Percentiles rank a stretch among this genome's conserved stretches.
phyloP scores from a whole-genome alignment of 2,888 invertebrate genomes.

The Cerastoderma edule region DNA sequence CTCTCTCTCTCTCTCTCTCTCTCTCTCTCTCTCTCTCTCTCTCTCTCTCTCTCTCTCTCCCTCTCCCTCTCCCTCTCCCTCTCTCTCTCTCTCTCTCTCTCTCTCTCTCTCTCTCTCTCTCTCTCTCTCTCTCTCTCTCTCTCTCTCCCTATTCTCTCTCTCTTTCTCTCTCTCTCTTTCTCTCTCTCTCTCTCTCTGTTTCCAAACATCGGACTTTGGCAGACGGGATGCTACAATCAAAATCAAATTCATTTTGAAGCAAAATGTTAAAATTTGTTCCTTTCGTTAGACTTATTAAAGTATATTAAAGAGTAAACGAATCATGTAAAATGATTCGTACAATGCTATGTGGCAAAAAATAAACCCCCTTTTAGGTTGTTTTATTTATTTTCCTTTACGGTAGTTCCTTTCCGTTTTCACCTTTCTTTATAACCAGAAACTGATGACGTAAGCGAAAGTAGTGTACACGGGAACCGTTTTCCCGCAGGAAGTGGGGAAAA shows the following conservation, averaged over 20 bases:
- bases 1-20: not conserved
- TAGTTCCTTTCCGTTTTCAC: not conserved
- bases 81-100: constrained; percentile 21
- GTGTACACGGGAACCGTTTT: constrained; percentile 44
- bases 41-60: constrained; percentile 1
- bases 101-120: constrained; percentile 15
- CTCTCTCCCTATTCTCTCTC: constrained; percentile 9
- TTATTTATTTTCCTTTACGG: too few relatives aligned
- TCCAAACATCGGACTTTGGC: too few relatives aligned
- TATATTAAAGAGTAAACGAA: too few relatives aligned
- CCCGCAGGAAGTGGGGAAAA: constrained; percentile 58
- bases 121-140: constrained; percentile 10
- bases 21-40: constrained; percentile 5
- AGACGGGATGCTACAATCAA: too few relatives aligned
- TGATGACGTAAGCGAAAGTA: constrained; percentile 41
- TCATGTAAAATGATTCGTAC: too few relatives aligned
- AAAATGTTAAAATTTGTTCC: too few relatives aligned
- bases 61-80: not conserved
- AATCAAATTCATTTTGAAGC: too few relatives aligned
- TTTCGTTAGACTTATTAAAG: too few relatives aligned
- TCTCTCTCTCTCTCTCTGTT: constrained; percentile 3
- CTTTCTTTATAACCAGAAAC: not conserved
- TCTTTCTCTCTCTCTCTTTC: constrained; percentile 17
- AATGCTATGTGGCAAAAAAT: too few relatives aligned
- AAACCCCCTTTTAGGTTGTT: too few relatives aligned